Base-by-base conservation (phyloP, 2,797 vertebrate species). In the Falco biarmicus region DNA sequence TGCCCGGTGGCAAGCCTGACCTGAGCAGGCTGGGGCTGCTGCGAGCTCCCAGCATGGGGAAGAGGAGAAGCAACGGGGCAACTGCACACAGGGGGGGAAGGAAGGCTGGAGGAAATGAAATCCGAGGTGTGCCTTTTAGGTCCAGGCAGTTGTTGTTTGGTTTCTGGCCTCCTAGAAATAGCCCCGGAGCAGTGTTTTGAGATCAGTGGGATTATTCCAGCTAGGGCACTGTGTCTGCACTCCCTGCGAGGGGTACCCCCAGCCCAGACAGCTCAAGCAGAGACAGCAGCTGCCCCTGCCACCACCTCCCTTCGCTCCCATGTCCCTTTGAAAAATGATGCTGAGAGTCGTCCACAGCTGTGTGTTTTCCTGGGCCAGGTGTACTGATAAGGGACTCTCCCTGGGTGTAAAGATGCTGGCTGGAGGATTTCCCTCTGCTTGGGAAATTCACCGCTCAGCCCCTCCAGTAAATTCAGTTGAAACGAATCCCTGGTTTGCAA, bases 131-230 rank as follows among this genome's bases (percentile, higher is more conserved):
- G 13, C 37, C 41, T 71, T 71, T 68, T 48, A 28, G 86, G 21
- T 21, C 24, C 64, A 14, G 6, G 53, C 92, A 90, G 91, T 92
- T 93, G 93, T 82, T 96, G 95, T 92, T 95, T 87, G 92, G 64
- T 50, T 87, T 80, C 31, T 43, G 81, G 0, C 34, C 13, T 70
- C 87, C 90, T 75, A 31, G 77, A 93, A 95, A 93, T 89, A 96
- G 41, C 90, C 70, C 47, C 3, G 0, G 39, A 24, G 81, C 0
- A 1, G 20, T 29, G 89, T 28, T 79, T 76, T 51, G 92, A 60
- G 91, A 84, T 65, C 48, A 12, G 77, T 2, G 66, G 90, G 92
- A 87, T 93, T 90, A 90, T 82, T 54, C 28, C 0, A 8, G 50
- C n/a, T 10, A 22, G 66, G 85, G 48, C 5, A 4, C n/a, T 17